phyloP scores from a whole-genome alignment of 2,113 vertebrate species.

The Burhinus oedicnemus region DNA sequence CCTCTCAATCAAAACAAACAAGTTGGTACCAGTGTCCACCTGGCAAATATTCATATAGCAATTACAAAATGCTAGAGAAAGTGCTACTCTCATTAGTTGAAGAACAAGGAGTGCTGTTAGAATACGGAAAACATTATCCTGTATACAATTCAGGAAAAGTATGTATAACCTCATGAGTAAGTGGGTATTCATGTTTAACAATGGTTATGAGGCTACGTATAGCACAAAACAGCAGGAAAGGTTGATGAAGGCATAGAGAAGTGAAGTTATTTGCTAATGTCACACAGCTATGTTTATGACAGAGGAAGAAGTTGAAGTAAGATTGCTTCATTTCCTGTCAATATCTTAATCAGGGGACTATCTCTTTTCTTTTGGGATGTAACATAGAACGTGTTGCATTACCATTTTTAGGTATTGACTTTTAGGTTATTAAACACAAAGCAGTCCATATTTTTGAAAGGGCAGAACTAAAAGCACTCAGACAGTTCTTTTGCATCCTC shows the following conservation, averaged over 20 bases:
- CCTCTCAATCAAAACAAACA: neutral
- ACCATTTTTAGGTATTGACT: neutral
- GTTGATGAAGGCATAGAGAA: slow-evolving; percentile 8
- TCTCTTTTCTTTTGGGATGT: neutral
- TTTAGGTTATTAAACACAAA: neutral
- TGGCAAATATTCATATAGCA: neutral
- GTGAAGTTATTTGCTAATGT: neutral
- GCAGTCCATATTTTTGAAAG: neutral
- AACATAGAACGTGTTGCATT: neutral
- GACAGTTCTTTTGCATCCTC: neutral
- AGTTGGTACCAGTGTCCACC: neutral
- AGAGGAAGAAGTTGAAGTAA: neutral
- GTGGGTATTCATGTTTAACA: neutral
- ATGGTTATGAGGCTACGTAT: neutral
- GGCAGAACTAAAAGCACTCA: neutral
- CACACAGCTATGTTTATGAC: neutral
- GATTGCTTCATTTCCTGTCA: neutral
- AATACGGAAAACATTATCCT: neutral
- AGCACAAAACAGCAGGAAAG: neutral
- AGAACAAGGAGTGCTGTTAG: neutral
- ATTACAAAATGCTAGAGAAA: neutral
- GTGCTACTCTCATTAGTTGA: accelerated
- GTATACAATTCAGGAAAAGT: neutral
- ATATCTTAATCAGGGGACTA: neutral
- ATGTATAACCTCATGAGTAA: neutral